Base-by-base conservation (phyloP, 2,113 vertebrate species). In the Lepus timidus region DNA sequence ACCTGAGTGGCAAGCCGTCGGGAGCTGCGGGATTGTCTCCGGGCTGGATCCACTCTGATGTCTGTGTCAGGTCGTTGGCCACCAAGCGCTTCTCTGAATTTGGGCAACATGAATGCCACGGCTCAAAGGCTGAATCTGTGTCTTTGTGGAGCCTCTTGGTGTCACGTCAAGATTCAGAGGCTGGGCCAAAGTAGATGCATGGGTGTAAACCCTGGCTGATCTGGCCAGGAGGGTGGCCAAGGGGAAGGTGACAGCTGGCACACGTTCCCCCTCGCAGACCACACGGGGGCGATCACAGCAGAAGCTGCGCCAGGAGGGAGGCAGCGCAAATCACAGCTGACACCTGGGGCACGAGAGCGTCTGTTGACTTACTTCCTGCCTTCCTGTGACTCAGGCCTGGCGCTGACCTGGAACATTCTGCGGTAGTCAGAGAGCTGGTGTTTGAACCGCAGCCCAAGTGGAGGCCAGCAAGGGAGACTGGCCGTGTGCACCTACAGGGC, bases 301-400 rank as follows among this genome's bases (percentile, higher is more conserved):
- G 97, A 88, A 25, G 67, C 90, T 90, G 96, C 23, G 96, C 98
- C 95, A 98, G 97, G 81, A 97, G 79, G 96, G 97, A 39, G 81
- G 95, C 95, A 17, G 90, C 96, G 91, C 90, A 98, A 97, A 99
- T 98, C 97, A 97, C 85, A 96, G 97, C 94, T 90, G 98, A 98
- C 96, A 98, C 91, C 97, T 96, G 82, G 89, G 97, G 58, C 85
- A 97, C 33, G 25, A 97, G 95, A 96, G 98, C 94, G 64, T 84
- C 85, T 19, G 85, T 64, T 39, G 89, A 74, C 86, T 96, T 52
- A 16, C 76, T 95, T 95, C 81, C 92, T 90, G 64, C 83, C 88
- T 97, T 96, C 95, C 93, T 95, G 96, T 96, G 67, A 71, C 85
- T 71, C 52, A 73, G 79, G 85, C 25, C 31, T 58, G 20, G 85